Evolutionary conservation across 2,113 vertebrate genomes (phyloP), one percentile per base, ranked within the genome.

Genomic region (Callionymus lyra): DNA sequence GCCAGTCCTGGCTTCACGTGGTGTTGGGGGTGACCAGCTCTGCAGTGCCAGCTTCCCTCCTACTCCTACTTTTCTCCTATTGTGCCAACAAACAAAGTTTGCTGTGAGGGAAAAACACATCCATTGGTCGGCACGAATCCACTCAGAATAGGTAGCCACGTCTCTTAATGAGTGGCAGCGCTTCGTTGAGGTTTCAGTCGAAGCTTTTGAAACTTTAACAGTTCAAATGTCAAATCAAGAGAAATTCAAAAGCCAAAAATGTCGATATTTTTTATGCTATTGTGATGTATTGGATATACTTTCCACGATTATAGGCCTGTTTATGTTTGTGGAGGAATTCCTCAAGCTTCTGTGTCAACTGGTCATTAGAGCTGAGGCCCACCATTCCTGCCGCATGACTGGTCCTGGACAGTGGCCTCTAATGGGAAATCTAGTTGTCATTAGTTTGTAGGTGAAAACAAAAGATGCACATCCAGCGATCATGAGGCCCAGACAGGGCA

Each of bases 401-500:
- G 66, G 41, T 31, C 52, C 52, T 21, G 45, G 74, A 71, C 70
- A 74, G 63, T 56, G 19, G 35, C 40, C 27, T 16, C 55, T 72
- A 72, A 79, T 76, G 56, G 54, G 55, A 74, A 79, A 65, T 79
- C 63, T 47, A 68, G 77, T 68, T 37, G 19, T 65, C 62, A 69
- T 75, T 76, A 64, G 72, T 53, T 32, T 41, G 36, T 44, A 33
- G 47, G 41, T 60, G 41, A 17, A 58, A 56, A 37, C 43, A 44
- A 43, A 33, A 37, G 36, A 38, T n/a, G 47, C 36, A 13, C 34
- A 33, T 52, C 31, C 45, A 12, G 18, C 1, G 21, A 4, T 27
- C 21, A 27, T n/a, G 63, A 62, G 61, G 47, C 60, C 50, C 50
- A 10, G 31, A 38, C 18, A 17, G 43, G 53, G 47, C 46, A 27